phyloP scores from a whole-genome alignment of 2,113 vertebrate species.

The Tenrec ecaudatus region DNA sequence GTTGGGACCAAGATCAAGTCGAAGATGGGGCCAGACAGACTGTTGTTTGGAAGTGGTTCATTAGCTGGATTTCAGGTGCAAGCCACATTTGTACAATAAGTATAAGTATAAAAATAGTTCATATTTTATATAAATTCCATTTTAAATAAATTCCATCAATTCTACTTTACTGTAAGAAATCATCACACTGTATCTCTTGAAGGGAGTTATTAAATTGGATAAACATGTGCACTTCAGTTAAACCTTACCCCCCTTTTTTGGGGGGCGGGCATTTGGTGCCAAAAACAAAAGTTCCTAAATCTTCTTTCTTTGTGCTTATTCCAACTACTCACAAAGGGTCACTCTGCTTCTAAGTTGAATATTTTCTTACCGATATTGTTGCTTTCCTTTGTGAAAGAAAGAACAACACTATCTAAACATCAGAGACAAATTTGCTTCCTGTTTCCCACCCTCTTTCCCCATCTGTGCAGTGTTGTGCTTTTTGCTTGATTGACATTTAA shows the following conservation, averaged over 20 bases:
- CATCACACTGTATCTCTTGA: slow-evolving; percentile 35
- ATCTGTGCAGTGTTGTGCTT: slow-evolving; percentile 43
- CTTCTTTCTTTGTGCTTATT: slow-evolving; percentile 62
- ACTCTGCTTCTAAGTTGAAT: slow-evolving; percentile 46
- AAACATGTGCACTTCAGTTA: slow-evolving; percentile 51
- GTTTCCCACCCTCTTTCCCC: slow-evolving; percentile 53
- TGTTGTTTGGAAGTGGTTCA: not conserved
- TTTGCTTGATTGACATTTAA: slow-evolving; percentile 71
- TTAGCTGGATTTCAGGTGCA: slow-evolving; percentile 34
- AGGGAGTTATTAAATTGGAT: slow-evolving; percentile 23
- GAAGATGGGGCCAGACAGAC: too few species aligned
- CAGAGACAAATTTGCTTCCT: slow-evolving; percentile 59
- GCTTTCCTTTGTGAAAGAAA: slow-evolving; percentile 53
- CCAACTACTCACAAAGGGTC: slow-evolving; percentile 63
- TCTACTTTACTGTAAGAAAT: slow-evolving; percentile 1
- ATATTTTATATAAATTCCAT: slow-evolving; percentile 18
- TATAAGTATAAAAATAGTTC: slow-evolving; percentile 28
- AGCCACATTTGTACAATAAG: slow-evolving; percentile 1
- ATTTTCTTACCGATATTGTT: slow-evolving; percentile 43
- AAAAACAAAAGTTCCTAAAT: slow-evolving; percentile 39
- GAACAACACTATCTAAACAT: slow-evolving; percentile 61
- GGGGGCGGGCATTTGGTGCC: too few species aligned
- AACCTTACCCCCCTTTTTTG: too few species aligned
- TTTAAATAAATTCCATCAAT: slow-evolving; percentile 7
- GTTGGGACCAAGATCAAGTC: too few species aligned